phyloP scores from a whole-genome alignment of 2,113 vertebrate genomes.

The Micromys minutus region DNA sequence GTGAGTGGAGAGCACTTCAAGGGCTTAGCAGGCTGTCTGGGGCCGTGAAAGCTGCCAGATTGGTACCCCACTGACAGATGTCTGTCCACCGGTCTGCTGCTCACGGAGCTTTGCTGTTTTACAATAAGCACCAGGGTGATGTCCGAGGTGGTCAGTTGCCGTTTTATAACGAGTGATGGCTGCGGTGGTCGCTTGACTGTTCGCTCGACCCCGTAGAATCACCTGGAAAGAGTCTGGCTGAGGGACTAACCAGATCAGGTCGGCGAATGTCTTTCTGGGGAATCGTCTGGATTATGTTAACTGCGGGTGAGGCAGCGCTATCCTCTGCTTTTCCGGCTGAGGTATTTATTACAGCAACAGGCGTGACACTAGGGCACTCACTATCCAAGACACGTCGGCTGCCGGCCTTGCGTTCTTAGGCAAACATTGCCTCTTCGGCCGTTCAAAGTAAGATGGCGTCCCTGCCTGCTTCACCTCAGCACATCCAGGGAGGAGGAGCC shows the following conservation, averaged over 20 bases:
- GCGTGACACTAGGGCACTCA: not conserved
- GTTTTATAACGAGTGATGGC: too few relatives aligned
- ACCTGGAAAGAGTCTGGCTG: not conserved
- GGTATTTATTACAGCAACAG: not conserved
- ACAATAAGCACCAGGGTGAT: not conserved
- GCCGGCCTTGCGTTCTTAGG: not conserved
- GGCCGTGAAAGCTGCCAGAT: not conserved
- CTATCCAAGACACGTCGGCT: not conserved
- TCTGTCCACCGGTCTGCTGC: not conserved
- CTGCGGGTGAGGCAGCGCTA: not conserved
- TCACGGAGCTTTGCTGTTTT: not conserved
- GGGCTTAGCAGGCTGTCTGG: not conserved
- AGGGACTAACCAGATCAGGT: not conserved
- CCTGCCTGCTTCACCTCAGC: fast-evolving
- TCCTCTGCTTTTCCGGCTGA: not conserved
- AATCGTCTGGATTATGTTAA: not conserved
- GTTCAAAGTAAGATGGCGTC: not conserved
- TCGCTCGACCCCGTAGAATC: not conserved
- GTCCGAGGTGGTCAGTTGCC: not conserved
- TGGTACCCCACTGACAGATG: not conserved
- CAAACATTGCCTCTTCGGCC: not conserved
- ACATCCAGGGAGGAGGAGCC: not conserved
- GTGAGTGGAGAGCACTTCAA: not conserved
- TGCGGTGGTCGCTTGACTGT: too few relatives aligned
- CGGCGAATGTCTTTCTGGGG: not conserved